Conservation (phyloP, 2,888 invertebrate genomes). For the Leptopterna dolabrata region DNA sequence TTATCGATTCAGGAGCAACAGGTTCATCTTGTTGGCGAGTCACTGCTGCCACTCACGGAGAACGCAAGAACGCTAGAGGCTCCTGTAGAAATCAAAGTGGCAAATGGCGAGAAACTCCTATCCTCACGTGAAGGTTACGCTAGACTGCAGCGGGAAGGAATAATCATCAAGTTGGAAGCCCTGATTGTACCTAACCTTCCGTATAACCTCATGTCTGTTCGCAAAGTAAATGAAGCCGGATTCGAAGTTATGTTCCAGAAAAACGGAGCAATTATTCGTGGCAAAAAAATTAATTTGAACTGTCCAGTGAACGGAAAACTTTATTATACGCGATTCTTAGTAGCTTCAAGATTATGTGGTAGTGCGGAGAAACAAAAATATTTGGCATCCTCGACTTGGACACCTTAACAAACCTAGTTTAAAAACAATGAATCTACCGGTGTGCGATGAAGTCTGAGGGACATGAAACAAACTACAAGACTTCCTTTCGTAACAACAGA, state of each 20-base stretch:
- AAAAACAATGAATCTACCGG: neutral
- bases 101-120: neutral
- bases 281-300: neutral
- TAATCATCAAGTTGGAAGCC: too few species aligned
- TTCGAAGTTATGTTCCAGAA: neutral
- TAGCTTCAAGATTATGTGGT: neutral
- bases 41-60: neutral
- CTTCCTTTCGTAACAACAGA: neutral
- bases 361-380: neutral
- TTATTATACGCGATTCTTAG: neutral
- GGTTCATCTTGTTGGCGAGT: neutral
- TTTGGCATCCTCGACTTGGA: slow-evolving; percentile 39
- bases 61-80: neutral
- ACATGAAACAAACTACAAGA: slow-evolving; percentile 20
- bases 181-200: neutral
- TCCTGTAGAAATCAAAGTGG: neutral
- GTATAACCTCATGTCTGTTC: neutral
- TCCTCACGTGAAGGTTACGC: neutral
- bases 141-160: too few species aligned
- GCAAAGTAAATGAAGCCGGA: neutral
- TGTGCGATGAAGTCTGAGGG: neutral
- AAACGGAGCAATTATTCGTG: neutral
- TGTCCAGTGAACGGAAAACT: neutral
- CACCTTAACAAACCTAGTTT: neutral
- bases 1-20: neutral